A percentile compares a stretch with the other conserved stretches of the same genome.
Evolutionary conservation across 2,888 invertebrate species (phyloP).

Genomic region (Platerodrilus igneus): DNA sequence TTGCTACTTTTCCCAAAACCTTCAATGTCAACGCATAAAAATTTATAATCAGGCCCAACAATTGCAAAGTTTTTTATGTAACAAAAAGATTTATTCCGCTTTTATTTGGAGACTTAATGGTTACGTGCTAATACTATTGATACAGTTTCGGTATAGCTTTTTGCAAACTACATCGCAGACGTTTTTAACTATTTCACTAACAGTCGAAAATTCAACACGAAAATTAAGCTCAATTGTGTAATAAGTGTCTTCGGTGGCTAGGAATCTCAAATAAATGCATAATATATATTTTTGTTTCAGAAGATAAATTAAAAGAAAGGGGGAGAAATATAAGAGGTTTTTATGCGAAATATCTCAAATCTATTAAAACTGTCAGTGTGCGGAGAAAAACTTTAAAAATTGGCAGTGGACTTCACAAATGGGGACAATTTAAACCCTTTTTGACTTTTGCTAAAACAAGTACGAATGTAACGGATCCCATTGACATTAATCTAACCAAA

Average conservation of each 20-base stretch:
- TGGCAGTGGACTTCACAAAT: neutral
- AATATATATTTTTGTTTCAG: too few relatives aligned
- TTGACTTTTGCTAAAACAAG: slow-evolving; percentile 3
- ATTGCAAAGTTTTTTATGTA: slow-evolving; percentile 22
- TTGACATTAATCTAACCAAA: neutral
- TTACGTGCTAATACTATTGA: slow-evolving; percentile 27
- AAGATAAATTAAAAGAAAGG: too few relatives aligned
- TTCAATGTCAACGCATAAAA: slow-evolving; percentile 13
- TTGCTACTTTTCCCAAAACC: slow-evolving; percentile 18
- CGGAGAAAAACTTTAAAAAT: neutral
- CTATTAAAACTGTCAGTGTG: neutral
- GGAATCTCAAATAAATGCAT: too few relatives aligned
- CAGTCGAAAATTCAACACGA: slow-evolving; percentile 2
- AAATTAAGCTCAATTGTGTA: too few relatives aligned
- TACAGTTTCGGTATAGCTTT: slow-evolving; percentile 9
- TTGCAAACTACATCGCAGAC: slow-evolving; percentile 14
- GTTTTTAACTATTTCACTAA: slow-evolving; percentile 1
- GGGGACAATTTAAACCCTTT: neutral
- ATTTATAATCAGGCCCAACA: slow-evolving; percentile 21
- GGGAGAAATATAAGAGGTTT: neutral
- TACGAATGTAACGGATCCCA: too few relatives aligned
- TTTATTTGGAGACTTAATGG: slow-evolving; percentile 25
- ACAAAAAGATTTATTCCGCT: slow-evolving; percentile 22
- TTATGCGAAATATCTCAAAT: slow-evolving; percentile 2
- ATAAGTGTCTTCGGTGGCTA: too few relatives aligned